A percentile compares a stretch with the other conserved stretches of the same genome.
Evolutionary conservation across 2,113 vertebrate species (phyloP).

Genomic region (Mus spicilegus): DNA sequence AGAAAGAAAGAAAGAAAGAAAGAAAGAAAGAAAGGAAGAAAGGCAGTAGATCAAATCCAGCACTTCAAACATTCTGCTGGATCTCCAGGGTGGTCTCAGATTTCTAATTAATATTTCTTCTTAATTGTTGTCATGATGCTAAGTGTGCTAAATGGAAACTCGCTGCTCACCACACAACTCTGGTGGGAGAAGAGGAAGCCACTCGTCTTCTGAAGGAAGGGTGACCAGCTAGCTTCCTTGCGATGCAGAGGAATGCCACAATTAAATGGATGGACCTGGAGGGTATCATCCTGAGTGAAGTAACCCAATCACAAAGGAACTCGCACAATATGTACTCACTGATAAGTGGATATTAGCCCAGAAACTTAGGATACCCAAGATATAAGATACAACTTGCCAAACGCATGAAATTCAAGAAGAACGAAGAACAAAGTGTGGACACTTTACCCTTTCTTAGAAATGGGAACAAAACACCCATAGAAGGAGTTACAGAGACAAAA

Average conservation of each 20-base stretch:
- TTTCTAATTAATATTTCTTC: slow-evolving; percentile 75
- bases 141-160: slow-evolving; percentile 76
- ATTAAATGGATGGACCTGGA: no score
- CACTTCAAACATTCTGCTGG: slow-evolving; percentile 77
- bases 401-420: no score
- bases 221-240: slow-evolving; percentile 84
- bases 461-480: no score
- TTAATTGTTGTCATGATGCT: slow-evolving; percentile 72
- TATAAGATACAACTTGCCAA: no score
- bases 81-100: slow-evolving; percentile 79
- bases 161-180: slow-evolving; percentile 31
- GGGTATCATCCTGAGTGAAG: no score
- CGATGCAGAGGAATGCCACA: slow-evolving; percentile 89
- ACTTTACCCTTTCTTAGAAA: no score
- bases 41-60: slow-evolving; percentile 43
- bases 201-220: slow-evolving; percentile 25
- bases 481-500: no score
- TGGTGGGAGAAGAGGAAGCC: slow-evolving; percentile 47
- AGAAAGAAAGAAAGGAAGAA: slow-evolving; percentile 69
- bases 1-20: slow-evolving; percentile 60
- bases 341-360: no score
- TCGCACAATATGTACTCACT: no score
- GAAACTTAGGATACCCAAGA: no score
- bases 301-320: no score
- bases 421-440: no score